Evolutionary conservation across 2,113 vertebrate species (phyloP), one percentile per base, ranked within the genome.

Genomic region (Chamaetylas fuelleborni): DNA sequence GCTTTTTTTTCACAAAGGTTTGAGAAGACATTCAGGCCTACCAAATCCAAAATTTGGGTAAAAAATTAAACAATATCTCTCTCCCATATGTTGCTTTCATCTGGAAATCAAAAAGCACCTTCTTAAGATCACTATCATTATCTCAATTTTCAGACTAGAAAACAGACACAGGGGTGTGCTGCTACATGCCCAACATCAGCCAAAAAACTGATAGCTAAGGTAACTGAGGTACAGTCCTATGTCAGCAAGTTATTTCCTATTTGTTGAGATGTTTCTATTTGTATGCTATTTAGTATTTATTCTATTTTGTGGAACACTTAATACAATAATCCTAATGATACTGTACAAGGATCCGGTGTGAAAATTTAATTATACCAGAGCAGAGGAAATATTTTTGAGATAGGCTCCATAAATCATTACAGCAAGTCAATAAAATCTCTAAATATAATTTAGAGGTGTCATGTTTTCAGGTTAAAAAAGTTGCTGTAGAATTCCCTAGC

Each of bases 81-180:
- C 53, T 73, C 12, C 48, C 43, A 9, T 74, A 43, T 6, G 8
- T 40, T 78, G 71, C 76, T 95, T 95, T 93, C 87, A 88, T 86
- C 92, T 94, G 67, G 38, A 93, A 95, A 92, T 93, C 82, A 90
- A 90, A 95, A 95, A 33, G 28, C 31, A 45, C 48, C 45, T 89
- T 90, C 58, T 71, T 81, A 77, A 86, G 92, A 88, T 92, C 24
- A n/a, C n/a, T 91, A 93, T 96, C 88, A 86, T 71, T 74, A 89
- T 56, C 77, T 92, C 77, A 81, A 11, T 93, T 95, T 94, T 88
- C 89, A 89, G 83, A 78, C 47, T 93, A 91, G 85, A 73, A 95
- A 95, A 96, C 54, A 53, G 70, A 88, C 47, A 67, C 42, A 40
- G 17, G 38, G 29, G 78, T 91, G 17, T 69, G 87, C 90, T 92